Conservation (phyloP, 1,140 invertebrate genomes). For the Heliconius congener region DNA sequence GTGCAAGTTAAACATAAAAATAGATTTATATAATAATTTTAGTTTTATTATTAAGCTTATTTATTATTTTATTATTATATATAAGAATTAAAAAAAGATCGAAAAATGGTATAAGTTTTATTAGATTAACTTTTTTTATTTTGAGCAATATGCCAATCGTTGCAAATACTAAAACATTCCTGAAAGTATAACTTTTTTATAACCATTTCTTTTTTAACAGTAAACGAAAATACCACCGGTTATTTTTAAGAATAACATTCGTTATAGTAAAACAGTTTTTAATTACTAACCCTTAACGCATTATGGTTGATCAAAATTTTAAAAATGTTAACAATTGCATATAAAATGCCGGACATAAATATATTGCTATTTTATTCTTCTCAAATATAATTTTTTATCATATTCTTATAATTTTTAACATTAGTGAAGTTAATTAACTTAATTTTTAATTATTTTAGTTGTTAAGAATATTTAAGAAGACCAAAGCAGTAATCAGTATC, state of each 20-base stretch:
- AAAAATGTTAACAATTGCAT: background rate
- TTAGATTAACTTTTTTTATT: conserved; percentile 17
- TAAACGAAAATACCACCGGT: conserved; percentile 41
- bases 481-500: conserved; percentile 80
- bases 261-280: background rate
- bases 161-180: conserved; percentile 43
- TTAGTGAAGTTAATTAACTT: background rate
- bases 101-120: conserved; percentile 33
- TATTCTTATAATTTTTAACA: background rate
- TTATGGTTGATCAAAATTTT: background rate
- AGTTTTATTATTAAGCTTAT: background rate
- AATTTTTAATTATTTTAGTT: conserved; percentile 34
- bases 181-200: background rate
- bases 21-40: background rate
- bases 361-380: background rate
- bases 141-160: conserved; percentile 8
- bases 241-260: conserved; percentile 17
- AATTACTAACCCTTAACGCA: background rate
- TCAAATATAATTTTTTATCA: background rate
- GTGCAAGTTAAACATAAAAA: conserved; percentile 45
- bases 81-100: background rate
- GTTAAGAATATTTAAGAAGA: conserved; percentile 53
- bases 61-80: background rate
- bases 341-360: too few species aligned
- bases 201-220: background rate